phyloP scores from a whole-genome alignment of 2,888 invertebrate genomes.

The Bombylius major region DNA sequence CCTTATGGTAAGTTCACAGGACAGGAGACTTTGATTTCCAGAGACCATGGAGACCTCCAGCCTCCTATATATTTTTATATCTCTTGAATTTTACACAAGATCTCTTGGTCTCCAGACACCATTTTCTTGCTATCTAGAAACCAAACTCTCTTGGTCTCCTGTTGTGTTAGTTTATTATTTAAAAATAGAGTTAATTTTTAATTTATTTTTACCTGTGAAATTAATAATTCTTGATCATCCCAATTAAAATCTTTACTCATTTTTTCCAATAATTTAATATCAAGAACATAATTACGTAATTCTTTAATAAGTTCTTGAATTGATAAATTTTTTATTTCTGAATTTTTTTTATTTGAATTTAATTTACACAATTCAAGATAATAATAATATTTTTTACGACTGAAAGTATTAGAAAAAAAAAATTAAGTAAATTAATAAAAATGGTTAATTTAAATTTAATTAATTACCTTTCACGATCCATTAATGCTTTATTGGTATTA shows the following conservation, averaged over 20 bases:
- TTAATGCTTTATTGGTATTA: background rate
- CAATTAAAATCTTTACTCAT: conserved; percentile 33
- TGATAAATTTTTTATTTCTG: conserved; percentile 29
- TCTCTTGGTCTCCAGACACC: too few relatives aligned
- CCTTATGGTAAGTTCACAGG: too few relatives aligned
- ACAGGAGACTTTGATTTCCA: too few relatives aligned
- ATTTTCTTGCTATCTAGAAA: too few relatives aligned
- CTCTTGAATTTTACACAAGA: too few relatives aligned
- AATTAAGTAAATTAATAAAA: background rate
- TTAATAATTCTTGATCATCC: conserved; percentile 31
- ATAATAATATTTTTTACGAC: conserved; percentile 33
- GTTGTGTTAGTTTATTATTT: too few relatives aligned
- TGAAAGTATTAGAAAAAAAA: conserved; percentile 11
- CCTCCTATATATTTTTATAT: too few relatives aligned
- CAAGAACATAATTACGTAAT: conserved; percentile 28
- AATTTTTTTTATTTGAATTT: conserved; percentile 25
- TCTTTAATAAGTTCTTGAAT: conserved; percentile 29
- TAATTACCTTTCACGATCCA: background rate
- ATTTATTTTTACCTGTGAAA: conserved; percentile 24
- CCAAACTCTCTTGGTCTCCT: too few relatives aligned
- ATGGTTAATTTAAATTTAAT: background rate
- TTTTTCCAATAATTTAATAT: conserved; percentile 28
- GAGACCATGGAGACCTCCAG: too few relatives aligned
- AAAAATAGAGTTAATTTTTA: too few relatives aligned
- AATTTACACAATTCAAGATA: conserved; percentile 33